Evolutionary conservation across 2,888 invertebrate species (phyloP), one percentile per base, ranked within the genome.

Genomic region (Barypeithes pellucidus): DNA sequence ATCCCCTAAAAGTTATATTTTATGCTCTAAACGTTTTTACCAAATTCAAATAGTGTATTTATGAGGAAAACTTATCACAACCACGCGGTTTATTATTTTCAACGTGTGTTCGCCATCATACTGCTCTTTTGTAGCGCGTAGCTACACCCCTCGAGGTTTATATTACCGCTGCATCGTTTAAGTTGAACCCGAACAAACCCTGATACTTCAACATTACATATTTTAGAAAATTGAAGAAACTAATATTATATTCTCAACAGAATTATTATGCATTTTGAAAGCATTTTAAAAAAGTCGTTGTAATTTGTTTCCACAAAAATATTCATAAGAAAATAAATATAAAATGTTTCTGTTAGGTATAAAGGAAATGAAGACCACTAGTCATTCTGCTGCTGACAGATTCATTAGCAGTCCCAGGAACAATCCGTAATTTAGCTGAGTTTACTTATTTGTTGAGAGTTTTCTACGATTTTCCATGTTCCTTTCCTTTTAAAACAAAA

Each of bases 301-400:
- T 39, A 43, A 16, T 43, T 12, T 1, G 50, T 50, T 50, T 22
- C 22, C 18, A 18, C 11, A 20, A 47, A 22, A 2, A 22, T 50
- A 22, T n/a, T 4, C 12, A 50, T 12, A 12, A 22, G 39, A 12
- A 20, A 45, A 22, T 14, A 12, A 52, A 50, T 50, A 39, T 22
- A 65, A 45, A 41, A 29, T 67, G 14, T 43, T 62, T 67, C 60
- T 65, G 50, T 52, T 65, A 50, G 18, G 39, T 62, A 62, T 50
- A 65, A 41, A 80, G 82, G 81, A 82, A 81, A 82, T 82, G 80
- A 81, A 81, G 80, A 78, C 81, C 80, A 82, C 81, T 79, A 82
- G 80, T 81, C 81, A 81, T 81, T 81, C 80, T 81, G 81, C 59
- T 79, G 78, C 77, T 81, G 82, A 82, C 82, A 82, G 76, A 77